phyloP scores from a whole-genome alignment of 2,888 invertebrate species.

The Lycaena phlaeas region DNA sequence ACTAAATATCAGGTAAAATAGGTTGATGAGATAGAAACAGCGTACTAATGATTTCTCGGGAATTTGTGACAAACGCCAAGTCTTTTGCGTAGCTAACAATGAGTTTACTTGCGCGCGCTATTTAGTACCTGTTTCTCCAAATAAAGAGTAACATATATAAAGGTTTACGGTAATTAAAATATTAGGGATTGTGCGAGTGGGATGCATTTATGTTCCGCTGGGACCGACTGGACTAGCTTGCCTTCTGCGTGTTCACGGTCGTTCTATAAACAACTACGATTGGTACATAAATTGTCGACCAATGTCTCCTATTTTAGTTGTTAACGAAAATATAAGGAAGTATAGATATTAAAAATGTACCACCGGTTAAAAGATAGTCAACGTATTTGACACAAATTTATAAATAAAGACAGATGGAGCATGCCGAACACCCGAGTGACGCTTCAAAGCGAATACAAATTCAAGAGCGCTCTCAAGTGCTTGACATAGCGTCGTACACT shows the following conservation, averaged over 20 bases:
- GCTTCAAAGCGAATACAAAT: too few relatives aligned
- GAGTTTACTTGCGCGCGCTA: background rate
- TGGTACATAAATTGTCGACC: too few relatives aligned
- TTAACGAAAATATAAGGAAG: too few relatives aligned
- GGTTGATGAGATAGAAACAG: too few relatives aligned
- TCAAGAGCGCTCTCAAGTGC: background rate
- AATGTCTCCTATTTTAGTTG: too few relatives aligned
- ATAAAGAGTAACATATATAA: conserved; percentile 8
- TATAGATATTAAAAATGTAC: background rate
- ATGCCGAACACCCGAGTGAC: too few relatives aligned
- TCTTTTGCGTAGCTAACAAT: too few relatives aligned
- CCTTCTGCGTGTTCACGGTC: background rate
- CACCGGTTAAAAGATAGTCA: background rate
- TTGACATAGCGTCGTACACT: background rate
- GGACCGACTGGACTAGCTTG: background rate
- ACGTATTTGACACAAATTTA: too few relatives aligned
- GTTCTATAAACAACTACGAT: background rate
- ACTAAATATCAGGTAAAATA: too few relatives aligned
- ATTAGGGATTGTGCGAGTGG: background rate
- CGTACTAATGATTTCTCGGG: too few relatives aligned
- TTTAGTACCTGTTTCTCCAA: conserved; percentile 7
- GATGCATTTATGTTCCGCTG: conserved; percentile 5
- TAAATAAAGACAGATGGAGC: too few relatives aligned
- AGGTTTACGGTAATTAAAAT: conserved; percentile 5
- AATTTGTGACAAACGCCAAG: too few relatives aligned